Evolutionary conservation across 2,113 vertebrate species (phyloP).

Genomic region (Antechinus stuartii): DNA sequence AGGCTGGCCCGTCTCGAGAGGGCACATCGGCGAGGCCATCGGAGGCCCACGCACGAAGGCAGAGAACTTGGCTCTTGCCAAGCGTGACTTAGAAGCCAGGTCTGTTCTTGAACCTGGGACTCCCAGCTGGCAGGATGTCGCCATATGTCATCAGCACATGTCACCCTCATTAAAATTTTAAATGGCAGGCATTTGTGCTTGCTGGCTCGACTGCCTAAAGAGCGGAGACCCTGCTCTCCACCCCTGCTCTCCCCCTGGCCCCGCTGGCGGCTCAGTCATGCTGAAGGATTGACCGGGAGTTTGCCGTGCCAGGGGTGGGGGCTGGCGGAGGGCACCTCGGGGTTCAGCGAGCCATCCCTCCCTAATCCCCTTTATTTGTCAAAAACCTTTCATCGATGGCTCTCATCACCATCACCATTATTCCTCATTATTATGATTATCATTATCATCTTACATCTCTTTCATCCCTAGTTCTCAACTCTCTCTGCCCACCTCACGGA

Average conservation of each 20-base stretch:
- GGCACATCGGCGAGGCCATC: constrained; percentile 83
- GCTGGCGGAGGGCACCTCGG: constrained; percentile 26
- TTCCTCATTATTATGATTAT: neutral
- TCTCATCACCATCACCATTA: neutral
- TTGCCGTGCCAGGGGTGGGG: constrained; percentile 50
- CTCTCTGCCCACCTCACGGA: neutral
- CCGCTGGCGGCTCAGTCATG: neutral
- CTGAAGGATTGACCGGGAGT: constrained; percentile 36
- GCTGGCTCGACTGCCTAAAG: constrained; percentile 74
- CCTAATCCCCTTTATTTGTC: constrained; percentile 30
- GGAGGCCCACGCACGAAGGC: constrained; percentile 85
- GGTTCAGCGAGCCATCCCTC: neutral
- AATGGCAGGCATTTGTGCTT: constrained; percentile 83
- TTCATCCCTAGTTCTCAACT: neutral
- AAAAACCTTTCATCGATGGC: neutral
- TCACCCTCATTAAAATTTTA: constrained; percentile 90
- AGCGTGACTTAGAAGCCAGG: constrained; percentile 89
- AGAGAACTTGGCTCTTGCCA: constrained; percentile 87
- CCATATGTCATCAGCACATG: constrained; percentile 91
- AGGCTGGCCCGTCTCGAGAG: constrained; percentile 78
- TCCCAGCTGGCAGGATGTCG: constrained; percentile 86
- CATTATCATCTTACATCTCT: neutral
- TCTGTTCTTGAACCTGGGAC: constrained; percentile 87
- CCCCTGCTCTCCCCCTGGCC: constrained; percentile 29
- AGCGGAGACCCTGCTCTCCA: constrained; percentile 69